A percentile compares a stretch with the other conserved stretches of the same genome.
Conservation (phyloP, 2,797 vertebrate genomes). For the Falco columbarius region DNA sequence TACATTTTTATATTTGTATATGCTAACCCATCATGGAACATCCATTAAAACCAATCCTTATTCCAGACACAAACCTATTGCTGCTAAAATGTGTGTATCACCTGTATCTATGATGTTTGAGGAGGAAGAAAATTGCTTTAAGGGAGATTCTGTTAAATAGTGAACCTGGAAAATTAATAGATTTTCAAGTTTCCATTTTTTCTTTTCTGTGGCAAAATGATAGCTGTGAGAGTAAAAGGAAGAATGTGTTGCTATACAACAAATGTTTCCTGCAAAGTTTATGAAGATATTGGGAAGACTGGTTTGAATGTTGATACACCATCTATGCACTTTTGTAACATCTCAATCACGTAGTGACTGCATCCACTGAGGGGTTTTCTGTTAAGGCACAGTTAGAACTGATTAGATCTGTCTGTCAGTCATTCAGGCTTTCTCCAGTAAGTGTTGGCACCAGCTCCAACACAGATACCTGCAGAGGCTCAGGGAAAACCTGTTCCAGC, state of each 20-base stretch:
- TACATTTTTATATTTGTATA: neutral
- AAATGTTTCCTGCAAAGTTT: neutral
- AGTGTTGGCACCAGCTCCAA: neutral
- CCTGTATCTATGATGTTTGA: neutral
- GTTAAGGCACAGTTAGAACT: neutral
- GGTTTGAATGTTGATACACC: neutral
- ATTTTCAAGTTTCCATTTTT: neutral
- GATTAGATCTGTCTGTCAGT: neutral
- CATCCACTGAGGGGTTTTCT: neutral
- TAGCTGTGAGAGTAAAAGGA: neutral
- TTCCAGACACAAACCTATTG: neutral
- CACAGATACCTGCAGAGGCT: neutral
- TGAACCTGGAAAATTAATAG: neutral
- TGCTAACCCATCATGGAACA: neutral
- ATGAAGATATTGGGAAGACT: neutral
- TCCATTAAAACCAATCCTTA: neutral
- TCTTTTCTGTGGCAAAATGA: neutral
- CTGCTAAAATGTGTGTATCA: neutral
- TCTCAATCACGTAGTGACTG: neutral
- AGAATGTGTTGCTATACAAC: neutral
- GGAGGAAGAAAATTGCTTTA: neutral
- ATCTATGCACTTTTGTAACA: neutral
- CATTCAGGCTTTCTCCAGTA: neutral
- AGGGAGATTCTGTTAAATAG: neutral
- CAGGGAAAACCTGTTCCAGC: neutral